A percentile compares a stretch with the other conserved stretches of the same genome.
Evolutionary conservation across 2,113 vertebrate genomes (phyloP).

Genomic region (Phaetusa simplex): DNA sequence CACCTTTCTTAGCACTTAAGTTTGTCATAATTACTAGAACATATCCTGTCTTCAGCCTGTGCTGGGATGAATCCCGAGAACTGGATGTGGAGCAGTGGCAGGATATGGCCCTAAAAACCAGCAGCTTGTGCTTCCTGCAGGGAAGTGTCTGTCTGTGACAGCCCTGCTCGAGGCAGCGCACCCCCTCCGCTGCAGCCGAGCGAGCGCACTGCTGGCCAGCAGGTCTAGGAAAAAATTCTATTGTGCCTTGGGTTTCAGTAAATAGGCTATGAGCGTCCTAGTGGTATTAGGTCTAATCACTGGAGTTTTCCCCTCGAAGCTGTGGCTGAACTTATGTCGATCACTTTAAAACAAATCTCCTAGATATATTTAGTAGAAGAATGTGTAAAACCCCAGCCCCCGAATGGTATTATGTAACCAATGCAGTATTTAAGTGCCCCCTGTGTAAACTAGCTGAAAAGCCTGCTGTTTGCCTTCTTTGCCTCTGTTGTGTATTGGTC

Average conservation of each 20-base stretch:
- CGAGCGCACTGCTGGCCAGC: rapidly evolving
- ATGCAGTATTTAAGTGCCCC: slow-evolving; percentile 58
- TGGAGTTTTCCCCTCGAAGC: slow-evolving; percentile 9
- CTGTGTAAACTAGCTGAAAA: slow-evolving; percentile 64
- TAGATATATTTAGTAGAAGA: slow-evolving; percentile 42
- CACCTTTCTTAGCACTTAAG: background rate
- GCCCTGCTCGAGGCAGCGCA: background rate
- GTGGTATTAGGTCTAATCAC: slow-evolving; percentile 14
- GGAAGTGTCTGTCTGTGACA: background rate
- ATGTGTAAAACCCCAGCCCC: slow-evolving; percentile 50
- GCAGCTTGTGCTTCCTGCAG: background rate
- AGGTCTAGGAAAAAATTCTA: background rate
- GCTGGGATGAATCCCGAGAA: background rate
- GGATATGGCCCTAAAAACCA: background rate
- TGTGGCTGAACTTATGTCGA: slow-evolving; percentile 20
- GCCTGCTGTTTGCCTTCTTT: slow-evolving; percentile 61
- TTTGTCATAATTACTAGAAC: background rate
- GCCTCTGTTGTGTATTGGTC: slow-evolving; percentile 51
- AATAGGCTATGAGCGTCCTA: background rate
- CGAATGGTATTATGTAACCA: slow-evolving; percentile 58
- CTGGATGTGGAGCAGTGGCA: background rate
- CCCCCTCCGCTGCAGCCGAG: background rate
- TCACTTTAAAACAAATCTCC: slow-evolving; percentile 53
- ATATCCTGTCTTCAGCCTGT: background rate
- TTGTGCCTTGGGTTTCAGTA: background rate